Conservation (phyloP, 2,888 invertebrate genomes). For the Boloria selene region DNA sequence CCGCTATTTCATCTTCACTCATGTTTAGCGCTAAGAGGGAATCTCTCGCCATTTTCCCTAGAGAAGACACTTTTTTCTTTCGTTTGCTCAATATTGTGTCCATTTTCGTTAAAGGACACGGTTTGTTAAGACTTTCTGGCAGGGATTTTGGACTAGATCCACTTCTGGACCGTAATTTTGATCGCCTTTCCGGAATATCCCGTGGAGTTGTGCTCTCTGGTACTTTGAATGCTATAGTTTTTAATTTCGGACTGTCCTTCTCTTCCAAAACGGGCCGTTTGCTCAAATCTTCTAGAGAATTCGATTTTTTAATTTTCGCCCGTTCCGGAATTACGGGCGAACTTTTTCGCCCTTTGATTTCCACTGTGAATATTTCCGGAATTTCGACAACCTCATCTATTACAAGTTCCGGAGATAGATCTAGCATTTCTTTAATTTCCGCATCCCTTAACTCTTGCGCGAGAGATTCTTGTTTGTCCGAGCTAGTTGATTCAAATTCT, state of each 20-base stretch:
- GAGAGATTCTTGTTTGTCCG: conserved; percentile 53
- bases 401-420: conserved; percentile 71
- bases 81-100: conserved; percentile 61
- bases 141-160: conserved; percentile 76
- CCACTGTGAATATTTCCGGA: conserved; percentile 59
- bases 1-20: conserved; percentile 75
- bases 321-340: conserved; percentile 69
- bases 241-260: conserved; percentile 59
- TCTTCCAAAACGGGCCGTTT: conserved; percentile 49
- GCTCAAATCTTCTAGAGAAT: conserved; percentile 68
- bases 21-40: conserved; percentile 74
- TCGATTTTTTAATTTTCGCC: conserved; percentile 69
- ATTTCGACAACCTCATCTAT: conserved; percentile 64
- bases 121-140: conserved; percentile 72
- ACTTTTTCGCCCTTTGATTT: conserved; percentile 54
- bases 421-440: conserved; percentile 64
- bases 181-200: conserved; percentile 68
- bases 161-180: conserved; percentile 62
- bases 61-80: conserved; percentile 70
- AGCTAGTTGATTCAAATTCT: conserved; percentile 50
- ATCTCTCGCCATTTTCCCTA: conserved; percentile 76
- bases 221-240: conserved; percentile 69
- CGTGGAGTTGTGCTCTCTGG: conserved; percentile 69
- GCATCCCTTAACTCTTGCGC: conserved; percentile 71
- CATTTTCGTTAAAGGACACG: conserved; percentile 64